These are phyloP conservation scores for Syritta pipiens DNA, from an alignment of 2,888 invertebrate species.

Conservation along the genomic window DNA sequence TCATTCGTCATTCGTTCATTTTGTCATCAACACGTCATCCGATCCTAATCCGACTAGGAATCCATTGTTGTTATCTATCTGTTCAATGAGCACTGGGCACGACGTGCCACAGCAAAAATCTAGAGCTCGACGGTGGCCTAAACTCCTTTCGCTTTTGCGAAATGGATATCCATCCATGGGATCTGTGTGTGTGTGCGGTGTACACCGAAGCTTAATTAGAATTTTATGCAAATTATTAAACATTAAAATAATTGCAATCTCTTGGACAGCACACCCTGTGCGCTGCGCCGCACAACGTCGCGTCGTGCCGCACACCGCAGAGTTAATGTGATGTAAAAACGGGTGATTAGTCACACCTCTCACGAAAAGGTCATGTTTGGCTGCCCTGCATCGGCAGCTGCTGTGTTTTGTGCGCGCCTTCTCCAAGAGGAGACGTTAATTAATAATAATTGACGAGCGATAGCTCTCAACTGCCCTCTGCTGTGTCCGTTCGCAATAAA, in stretches of 20 bases:
- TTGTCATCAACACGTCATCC: slow-evolving; percentile 47
- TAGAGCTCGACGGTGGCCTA: slow-evolving; percentile 25
- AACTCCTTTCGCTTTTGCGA: slow-evolving; percentile 50
- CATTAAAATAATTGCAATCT: slow-evolving; percentile 66
- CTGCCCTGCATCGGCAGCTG: slow-evolving; percentile 41
- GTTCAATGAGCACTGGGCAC: slow-evolving; percentile 38
- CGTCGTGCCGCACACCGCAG: slow-evolving; percentile 39
- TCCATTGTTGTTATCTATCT: slow-evolving; percentile 53
- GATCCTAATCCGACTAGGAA: slow-evolving; percentile 49
- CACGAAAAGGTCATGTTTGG: slow-evolving; percentile 64
- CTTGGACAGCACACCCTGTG: slow-evolving; percentile 31
- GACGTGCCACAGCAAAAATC: slow-evolving; percentile 51
- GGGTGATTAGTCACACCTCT: slow-evolving; percentile 69
- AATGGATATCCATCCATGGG: slow-evolving; percentile 20
- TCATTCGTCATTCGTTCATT: slow-evolving; percentile 3
- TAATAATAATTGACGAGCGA: slow-evolving; percentile 60
- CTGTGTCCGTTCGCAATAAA: slow-evolving; percentile 29
- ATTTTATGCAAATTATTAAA: slow-evolving; percentile 68
- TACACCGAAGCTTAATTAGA: slow-evolving; percentile 58
- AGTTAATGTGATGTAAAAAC: slow-evolving; percentile 69
- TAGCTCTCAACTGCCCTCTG: background rate
- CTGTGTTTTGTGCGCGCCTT: background rate
- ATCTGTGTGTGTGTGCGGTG: slow-evolving; percentile 34
- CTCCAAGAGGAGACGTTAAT: slow-evolving; percentile 38
- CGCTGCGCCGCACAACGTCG: no score